Base-by-base conservation (phyloP, 1,140 invertebrate species). In the Platyscapa corneri region DNA sequence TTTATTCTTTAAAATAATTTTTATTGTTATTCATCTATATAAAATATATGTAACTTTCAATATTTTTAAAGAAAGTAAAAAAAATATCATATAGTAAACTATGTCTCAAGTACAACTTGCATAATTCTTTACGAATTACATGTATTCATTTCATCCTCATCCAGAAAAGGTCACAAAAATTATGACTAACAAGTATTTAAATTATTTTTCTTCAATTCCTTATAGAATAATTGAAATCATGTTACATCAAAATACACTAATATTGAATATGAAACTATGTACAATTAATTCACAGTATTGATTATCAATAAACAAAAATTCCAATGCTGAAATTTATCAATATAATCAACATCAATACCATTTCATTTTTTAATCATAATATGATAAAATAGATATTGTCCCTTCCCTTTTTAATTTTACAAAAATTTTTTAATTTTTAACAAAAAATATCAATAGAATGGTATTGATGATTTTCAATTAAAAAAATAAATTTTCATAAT, bases 61-160 rank as follows among this genome's bases (percentile, higher is more conserved):
- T 53, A 64, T 49, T 77, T 60, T 77, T 78, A 16, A 77, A 49
- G 39, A 27, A 32, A 65, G 32, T 77, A 77, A 46, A 86, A 60
- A 74, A 74, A 80, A 85, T 81, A 53, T 86, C 34, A 77, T 56
- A 82, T 14, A 70, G 72, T 82, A 82, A 77, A 86, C 79, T 87
- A 83, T 80, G 75, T 87, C 49, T 85, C 53, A 78, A 88, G 83
- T 88, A 84, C 82, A 83, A 85, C 78, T 88, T 74, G 76, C 65
- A 72, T 72, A 60, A 78, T 74, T 78, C 10, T 34, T 83, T 12
- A 85, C 76, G 83, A 64, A 72, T 53, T 87, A 87, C 82, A 87
- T 83, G 77, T 84, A 85, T 85, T 82, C 30, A 81, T 78, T 60
- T 84, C 46, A 87, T 72, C n/a, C 16, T 42, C 27, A n/a, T 14